Evolutionary conservation across 1,140 invertebrate species (phyloP).

Genomic region (Alviniconcha marisindica): DNA sequence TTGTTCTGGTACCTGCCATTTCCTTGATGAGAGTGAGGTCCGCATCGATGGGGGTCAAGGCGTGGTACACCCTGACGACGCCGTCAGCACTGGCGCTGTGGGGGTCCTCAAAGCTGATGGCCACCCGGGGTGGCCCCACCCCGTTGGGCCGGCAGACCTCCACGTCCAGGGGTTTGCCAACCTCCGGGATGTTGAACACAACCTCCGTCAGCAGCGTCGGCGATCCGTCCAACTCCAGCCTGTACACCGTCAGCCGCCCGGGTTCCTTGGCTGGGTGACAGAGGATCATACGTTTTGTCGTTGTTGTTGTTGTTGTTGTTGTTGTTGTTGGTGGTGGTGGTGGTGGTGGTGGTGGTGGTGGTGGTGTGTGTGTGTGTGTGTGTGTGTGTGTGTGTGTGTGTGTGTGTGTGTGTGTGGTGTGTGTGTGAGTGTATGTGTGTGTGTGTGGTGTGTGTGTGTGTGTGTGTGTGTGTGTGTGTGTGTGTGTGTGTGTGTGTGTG

Average conservation of each 20-base stretch:
- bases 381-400: too few relatives aligned
- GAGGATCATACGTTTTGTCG: too few relatives aligned
- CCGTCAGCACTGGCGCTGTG: conserved; percentile 31
- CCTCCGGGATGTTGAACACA: background rate
- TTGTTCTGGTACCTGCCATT: conserved; percentile 3
- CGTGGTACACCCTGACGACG: conserved; percentile 15
- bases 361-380: too few relatives aligned
- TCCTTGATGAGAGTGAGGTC: background rate
- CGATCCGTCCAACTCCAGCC: conserved; percentile 22
- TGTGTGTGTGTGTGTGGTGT: too few relatives aligned
- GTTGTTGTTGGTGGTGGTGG: too few relatives aligned
- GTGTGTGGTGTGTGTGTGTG: too few relatives aligned
- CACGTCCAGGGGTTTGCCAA: conserved; percentile 35
- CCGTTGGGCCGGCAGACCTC: conserved; percentile 36
- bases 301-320: too few relatives aligned
- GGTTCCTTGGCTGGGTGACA: conserved; percentile 38
- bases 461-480: too few relatives aligned
- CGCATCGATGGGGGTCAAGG: background rate
- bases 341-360: too few relatives aligned
- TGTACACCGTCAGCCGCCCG: conserved; percentile 29
- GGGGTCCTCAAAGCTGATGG: conserved; percentile 37
- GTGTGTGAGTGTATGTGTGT: too few relatives aligned
- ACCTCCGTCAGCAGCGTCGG: conserved; percentile 1
- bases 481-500: too few relatives aligned
- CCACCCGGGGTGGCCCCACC: background rate